Conservation (phyloP, 1,140 invertebrate species). For the Papilio polytes region DNA sequence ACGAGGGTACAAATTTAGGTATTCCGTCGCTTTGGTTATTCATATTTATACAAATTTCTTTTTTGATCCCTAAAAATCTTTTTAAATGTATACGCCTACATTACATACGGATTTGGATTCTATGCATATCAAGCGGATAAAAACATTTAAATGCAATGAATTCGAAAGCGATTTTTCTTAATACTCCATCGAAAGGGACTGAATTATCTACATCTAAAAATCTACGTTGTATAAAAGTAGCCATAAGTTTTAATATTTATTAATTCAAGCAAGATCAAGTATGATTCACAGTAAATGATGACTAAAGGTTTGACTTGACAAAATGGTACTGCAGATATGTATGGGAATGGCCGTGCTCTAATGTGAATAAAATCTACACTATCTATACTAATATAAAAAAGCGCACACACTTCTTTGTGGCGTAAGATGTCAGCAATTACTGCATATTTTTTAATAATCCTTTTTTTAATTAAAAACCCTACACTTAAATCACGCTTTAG, state of each 20-base stretch:
- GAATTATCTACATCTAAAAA: too few relatives aligned
- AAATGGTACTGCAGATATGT: neutral
- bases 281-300: too few relatives aligned
- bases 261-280: too few relatives aligned
- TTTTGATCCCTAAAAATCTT: neutral
- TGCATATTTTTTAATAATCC: too few relatives aligned
- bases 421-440: too few relatives aligned
- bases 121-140: neutral
- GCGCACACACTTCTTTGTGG: too few relatives aligned
- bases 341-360: neutral
- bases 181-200: neutral
- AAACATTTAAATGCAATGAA: conserved; percentile 2
- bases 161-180: neutral
- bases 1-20: neutral
- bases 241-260: neutral
- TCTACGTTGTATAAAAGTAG: neutral
- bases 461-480: too few relatives aligned
- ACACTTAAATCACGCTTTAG: too few relatives aligned
- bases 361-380: neutral
- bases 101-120: neutral
- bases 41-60: neutral
- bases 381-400: too few relatives aligned
- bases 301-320: too few relatives aligned
- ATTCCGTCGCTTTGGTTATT: neutral
- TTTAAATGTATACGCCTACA: neutral